These are phyloP conservation scores for Azorinus chamasolen DNA, from an alignment of 2,888 invertebrate species.

Conservation along the genomic window DNA sequence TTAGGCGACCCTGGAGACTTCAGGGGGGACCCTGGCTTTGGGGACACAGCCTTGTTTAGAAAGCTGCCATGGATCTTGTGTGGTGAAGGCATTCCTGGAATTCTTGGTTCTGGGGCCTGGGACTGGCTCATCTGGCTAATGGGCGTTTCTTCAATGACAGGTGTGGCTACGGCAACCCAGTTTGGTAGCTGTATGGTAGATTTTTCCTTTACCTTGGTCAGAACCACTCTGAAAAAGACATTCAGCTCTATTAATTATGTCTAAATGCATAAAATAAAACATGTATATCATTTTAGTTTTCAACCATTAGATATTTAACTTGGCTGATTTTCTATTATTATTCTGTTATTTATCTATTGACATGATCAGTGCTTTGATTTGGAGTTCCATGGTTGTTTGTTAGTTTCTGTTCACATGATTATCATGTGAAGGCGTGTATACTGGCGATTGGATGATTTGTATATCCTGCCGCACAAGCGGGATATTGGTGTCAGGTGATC, in stretches of 20 bases:
- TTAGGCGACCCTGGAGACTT: slow-evolving; percentile 43
- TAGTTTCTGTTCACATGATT: too few species aligned
- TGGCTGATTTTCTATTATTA: too few species aligned
- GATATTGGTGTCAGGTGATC: too few species aligned
- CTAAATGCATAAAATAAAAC: too few species aligned
- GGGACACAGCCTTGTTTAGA: slow-evolving; percentile 79
- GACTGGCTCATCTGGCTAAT: slow-evolving; percentile 82
- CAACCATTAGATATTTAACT: too few species aligned
- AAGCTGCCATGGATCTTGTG: slow-evolving; percentile 82
- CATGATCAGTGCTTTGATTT: slow-evolving; percentile 5
- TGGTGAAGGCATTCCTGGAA: slow-evolving; percentile 82
- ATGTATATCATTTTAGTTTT: too few species aligned
- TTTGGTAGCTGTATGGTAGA: slow-evolving; percentile 79
- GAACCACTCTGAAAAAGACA: slow-evolving; percentile 70
- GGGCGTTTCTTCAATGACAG: slow-evolving; percentile 81
- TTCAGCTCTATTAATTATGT: too few species aligned
- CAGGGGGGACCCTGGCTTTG: slow-evolving; percentile 69
- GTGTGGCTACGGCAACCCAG: slow-evolving; percentile 69
- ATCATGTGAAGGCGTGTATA: too few species aligned
- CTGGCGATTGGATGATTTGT: too few species aligned
- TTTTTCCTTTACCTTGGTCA: slow-evolving; percentile 80
- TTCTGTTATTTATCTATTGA: too few species aligned
- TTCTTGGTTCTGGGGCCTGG: slow-evolving; percentile 75
- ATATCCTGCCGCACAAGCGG: too few species aligned
- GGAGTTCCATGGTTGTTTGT: too few species aligned